These are phyloP conservation scores for Clamator glandarius DNA, from an alignment of 2,797 vertebrate species.

Conservation along the genomic window DNA sequence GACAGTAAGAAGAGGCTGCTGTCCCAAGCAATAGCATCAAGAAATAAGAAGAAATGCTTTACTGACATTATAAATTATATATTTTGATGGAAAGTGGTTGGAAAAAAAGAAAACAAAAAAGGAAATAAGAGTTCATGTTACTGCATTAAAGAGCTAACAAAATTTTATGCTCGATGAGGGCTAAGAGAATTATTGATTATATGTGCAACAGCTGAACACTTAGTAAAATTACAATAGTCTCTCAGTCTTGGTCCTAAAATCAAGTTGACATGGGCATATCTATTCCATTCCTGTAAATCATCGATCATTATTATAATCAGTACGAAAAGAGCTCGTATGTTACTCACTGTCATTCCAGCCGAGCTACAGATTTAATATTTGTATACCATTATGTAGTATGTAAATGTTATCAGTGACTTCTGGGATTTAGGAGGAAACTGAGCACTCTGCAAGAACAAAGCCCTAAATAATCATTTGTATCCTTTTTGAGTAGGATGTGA, in stretches of 20 bases:
- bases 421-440: slow-evolving; percentile 1
- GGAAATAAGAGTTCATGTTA: not conserved
- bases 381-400: not conserved
- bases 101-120: not conserved
- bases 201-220: not conserved
- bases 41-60: not conserved
- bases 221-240: slow-evolving; percentile 6
- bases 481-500: slow-evolving; percentile 3
- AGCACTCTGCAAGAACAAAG: not conserved
- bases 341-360: not conserved
- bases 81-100: not conserved
- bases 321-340: not conserved
- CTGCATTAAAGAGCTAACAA: not conserved
- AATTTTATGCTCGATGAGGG: not conserved
- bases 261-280: not conserved
- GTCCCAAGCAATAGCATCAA: not conserved
- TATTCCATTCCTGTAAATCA: not conserved
- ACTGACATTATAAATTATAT: not conserved
- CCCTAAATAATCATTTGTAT: not conserved
- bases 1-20: not conserved
- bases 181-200: not conserved
- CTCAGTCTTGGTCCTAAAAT: not conserved
- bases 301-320: not conserved
- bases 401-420: not conserved
- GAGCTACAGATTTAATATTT: not conserved